Conservation (phyloP, 2,113 vertebrate genomes). For the Gymnobelideus leadbeateri region DNA sequence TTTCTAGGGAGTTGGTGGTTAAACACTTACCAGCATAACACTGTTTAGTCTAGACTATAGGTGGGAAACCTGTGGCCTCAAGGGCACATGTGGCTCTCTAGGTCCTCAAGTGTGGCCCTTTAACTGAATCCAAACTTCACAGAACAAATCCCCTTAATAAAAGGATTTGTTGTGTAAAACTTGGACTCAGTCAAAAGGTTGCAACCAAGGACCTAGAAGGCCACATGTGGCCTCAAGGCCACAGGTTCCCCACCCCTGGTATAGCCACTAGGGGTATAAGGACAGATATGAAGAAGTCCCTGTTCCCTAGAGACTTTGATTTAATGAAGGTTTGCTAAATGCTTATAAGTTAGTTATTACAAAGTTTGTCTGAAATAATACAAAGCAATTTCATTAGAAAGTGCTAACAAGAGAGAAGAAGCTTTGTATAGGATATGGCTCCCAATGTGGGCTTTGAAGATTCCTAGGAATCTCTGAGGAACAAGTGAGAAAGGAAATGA, state of each 20-base stretch:
- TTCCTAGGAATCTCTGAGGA: background rate
- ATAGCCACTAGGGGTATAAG: background rate
- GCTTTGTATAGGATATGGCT: background rate
- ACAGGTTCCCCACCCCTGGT: too few relatives aligned
- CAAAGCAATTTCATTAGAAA: background rate
- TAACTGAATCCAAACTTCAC: too few relatives aligned
- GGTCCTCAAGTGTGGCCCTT: too few relatives aligned
- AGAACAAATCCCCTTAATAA: too few relatives aligned
- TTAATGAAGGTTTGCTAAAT: background rate
- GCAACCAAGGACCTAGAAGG: too few relatives aligned
- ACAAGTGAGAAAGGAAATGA: background rate
- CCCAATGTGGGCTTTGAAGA: background rate
- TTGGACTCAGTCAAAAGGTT: too few relatives aligned
- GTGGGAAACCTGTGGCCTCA: too few relatives aligned
- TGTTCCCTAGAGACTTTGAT: background rate
- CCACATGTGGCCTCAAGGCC: too few relatives aligned
- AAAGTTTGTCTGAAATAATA: background rate
- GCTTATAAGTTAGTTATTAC: background rate
- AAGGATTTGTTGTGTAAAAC: too few relatives aligned
- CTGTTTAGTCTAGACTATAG: background rate
- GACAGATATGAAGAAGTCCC: background rate
- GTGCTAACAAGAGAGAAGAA: background rate
- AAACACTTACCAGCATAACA: background rate
- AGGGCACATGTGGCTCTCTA: too few relatives aligned
- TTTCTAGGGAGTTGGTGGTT: background rate